A percentile compares a stretch with the other conserved stretches of the same genome.
phyloP scores from a whole-genome alignment of 35 echinoderm and acorn worm genomes.

The Holothuria glaberrima region DNA sequence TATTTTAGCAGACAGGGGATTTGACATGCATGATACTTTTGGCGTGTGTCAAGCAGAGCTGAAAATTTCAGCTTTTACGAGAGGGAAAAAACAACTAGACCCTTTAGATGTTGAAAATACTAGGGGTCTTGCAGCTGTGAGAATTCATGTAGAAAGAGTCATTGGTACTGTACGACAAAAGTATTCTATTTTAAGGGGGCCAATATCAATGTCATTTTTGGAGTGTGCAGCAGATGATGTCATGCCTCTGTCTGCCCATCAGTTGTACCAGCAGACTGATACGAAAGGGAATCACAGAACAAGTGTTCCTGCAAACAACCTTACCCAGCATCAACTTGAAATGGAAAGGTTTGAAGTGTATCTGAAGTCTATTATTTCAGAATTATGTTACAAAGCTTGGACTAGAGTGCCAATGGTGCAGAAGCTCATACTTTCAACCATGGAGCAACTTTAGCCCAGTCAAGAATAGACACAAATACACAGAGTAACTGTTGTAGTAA shows the following conservation, averaged over 20 bases:
- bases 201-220: not conserved
- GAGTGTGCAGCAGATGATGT: constrained; percentile 3
- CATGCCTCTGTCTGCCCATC: constrained; percentile 1
- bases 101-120: not conserved
- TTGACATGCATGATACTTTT: constrained; percentile 23
- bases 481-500: too few relatives aligned
- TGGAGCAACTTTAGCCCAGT: too few relatives aligned
- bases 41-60: not conserved
- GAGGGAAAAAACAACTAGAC: constrained; percentile 15
- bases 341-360: too few relatives aligned
- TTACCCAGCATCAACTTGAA: not conserved
- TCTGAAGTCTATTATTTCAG: too few relatives aligned
- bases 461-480: too few relatives aligned
- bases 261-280: not conserved
- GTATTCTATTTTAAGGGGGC: constrained; percentile 15
- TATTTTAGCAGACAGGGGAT: constrained; percentile 40
- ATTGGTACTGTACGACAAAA: constrained; percentile 37
- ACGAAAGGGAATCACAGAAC: not conserved
- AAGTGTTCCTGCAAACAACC: not conserved
- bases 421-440: too few relatives aligned
- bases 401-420: too few relatives aligned
- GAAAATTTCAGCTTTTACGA: constrained; percentile 20
- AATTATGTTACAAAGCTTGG: too few relatives aligned
- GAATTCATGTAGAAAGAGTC: constrained; percentile 51
- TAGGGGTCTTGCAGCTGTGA: not conserved